A percentile compares a stretch with the other conserved stretches of the same genome.
phyloP scores from a whole-genome alignment of 1,140 invertebrate genomes.

The Trichonephila clavata region DNA sequence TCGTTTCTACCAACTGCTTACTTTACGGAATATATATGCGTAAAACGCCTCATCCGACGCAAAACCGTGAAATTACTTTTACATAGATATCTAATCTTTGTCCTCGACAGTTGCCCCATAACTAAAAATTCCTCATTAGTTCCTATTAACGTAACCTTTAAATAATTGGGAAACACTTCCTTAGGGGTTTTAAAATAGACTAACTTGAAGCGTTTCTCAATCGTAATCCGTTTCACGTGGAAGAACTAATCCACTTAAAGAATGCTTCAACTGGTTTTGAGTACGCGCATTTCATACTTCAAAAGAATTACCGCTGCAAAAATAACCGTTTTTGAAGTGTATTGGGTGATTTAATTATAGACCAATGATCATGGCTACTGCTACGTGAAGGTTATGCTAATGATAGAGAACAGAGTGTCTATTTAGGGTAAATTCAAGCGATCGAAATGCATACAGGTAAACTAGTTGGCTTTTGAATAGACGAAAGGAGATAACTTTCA shows the following conservation, averaged over 20 bases:
- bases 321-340: slow-evolving; percentile 41
- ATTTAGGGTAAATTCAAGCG: not conserved
- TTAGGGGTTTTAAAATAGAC: slow-evolving; percentile 24
- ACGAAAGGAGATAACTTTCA: no score
- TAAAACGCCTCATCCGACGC: slow-evolving; percentile 10
- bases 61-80: not conserved
- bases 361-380: not conserved
- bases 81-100: not conserved
- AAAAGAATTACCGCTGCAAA: slow-evolving; percentile 24
- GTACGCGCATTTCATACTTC: not conserved
- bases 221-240: slow-evolving; percentile 31
- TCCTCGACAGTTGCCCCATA: slow-evolving; percentile 13
- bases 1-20: not conserved
- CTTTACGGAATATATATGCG: not conserved
- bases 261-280: not conserved
- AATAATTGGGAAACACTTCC: slow-evolving; percentile 34
- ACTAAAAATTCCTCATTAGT: slow-evolving; percentile 36
- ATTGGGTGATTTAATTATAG: slow-evolving; percentile 13
- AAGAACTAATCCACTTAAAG: slow-evolving; percentile 25
- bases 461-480: no score
- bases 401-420: not conserved
- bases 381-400: not conserved
- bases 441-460: not conserved
- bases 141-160: not conserved
- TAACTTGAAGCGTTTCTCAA: not conserved